A percentile compares a stretch with the other conserved stretches of the same genome.
phyloP scores from a whole-genome alignment of 2,888 invertebrate genomes.

The Mellilla xanthometata region DNA sequence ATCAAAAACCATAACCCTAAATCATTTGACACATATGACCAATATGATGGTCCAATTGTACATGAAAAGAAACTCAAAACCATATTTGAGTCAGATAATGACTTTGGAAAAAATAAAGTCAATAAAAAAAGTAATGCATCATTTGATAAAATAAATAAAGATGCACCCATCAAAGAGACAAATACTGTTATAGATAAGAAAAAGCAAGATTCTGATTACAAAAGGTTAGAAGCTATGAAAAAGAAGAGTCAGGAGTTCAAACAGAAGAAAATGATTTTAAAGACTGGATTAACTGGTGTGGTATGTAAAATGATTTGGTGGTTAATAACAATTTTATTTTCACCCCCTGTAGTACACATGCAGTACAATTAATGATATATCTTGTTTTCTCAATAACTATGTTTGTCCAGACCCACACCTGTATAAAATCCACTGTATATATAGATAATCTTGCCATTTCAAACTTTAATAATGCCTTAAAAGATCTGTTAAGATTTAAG shows the following conservation, averaged over 20 bases:
- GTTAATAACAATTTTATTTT: no score
- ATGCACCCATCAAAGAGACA: not conserved
- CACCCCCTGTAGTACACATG: no score
- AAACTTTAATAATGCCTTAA: no score
- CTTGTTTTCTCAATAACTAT: no score
- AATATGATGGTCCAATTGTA: not conserved
- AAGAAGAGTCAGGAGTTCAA: conserved; percentile 85
- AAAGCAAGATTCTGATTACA: conserved; percentile 81
- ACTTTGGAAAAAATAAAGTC: not conserved
- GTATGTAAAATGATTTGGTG: no score
- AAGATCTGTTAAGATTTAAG: no score
- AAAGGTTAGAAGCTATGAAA: conserved; percentile 85
- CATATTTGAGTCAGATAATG: not conserved
- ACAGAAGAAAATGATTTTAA: conserved; percentile 85
- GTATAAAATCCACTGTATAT: no score
- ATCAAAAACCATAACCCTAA: not conserved
- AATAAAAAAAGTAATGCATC: not conserved
- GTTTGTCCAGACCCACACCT: no score
- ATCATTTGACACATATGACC: not conserved
- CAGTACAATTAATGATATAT: no score
- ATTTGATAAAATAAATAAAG: conserved; percentile 4
- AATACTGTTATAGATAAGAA: conserved; percentile 38
- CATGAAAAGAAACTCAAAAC: not conserved
- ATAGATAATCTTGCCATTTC: no score
- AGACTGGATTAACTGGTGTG: conserved; percentile 84